Base-by-base conservation (phyloP, 2,113 vertebrate genomes). In the Alligator sinensis region DNA sequence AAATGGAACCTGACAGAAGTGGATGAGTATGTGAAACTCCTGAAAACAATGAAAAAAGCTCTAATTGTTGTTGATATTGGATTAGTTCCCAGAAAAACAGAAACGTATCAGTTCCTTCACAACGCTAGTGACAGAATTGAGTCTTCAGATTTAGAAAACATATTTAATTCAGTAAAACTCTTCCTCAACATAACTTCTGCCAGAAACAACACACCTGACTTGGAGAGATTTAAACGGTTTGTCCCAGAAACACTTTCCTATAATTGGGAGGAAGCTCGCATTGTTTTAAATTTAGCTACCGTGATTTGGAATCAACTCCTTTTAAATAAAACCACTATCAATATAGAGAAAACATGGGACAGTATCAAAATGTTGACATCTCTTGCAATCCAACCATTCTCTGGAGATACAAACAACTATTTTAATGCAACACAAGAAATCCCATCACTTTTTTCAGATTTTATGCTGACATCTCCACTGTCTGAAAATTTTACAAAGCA, bases 1-100 rank as follows among this genome's bases (percentile, higher is more conserved):
- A 96, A 93, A 28, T 97, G 97, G 97, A 97, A 95, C 64, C 70
- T 95, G 2, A 95, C 92, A 0, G 85, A 97, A 77, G 89, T 96
- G 89, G 60, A 3, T 55, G 75, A 93, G 18, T 97, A 95, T 55
- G 74, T 95, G 81, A 90, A 92, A 68, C 57, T 96, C 62, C 84
- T 97, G 72, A 90, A 97, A 88, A 77, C 75, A 0, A 47, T 97
- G 89, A 91, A 77, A 59, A 96, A 90, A 82, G 93, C 94, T 86
- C 80, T 97, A 28, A 80, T 90, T 86, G 89, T 97, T 0, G 77
- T 96, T 61, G 93, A 97, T 38, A 89, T 96, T 1, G 94, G 88
- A 5, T 13, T 83, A 22, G 89, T 59, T 94, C 82, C 84, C 82
- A 90, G 84, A 70, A 93, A 88, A 84, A 57, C 24, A 0, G 62